Evolutionary conservation across 2,113 vertebrate species (phyloP).

Genomic region (Azemiops feae): DNA sequence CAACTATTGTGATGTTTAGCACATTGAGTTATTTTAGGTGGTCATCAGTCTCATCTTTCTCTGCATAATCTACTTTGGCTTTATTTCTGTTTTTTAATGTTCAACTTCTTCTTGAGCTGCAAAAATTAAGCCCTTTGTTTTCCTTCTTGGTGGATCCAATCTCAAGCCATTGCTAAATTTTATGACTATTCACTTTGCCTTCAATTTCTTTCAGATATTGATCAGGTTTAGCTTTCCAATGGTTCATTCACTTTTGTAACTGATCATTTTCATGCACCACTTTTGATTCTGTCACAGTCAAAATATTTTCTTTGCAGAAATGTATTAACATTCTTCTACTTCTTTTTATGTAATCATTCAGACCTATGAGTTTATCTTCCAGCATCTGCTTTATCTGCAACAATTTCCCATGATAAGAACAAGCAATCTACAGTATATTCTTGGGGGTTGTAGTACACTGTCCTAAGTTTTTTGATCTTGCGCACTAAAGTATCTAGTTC

Average conservation of each 20-base stretch:
- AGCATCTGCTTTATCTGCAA: background rate
- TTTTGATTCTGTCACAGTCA: no score
- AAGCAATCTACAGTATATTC: background rate
- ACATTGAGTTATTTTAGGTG: background rate
- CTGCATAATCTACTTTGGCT: background rate
- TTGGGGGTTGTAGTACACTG: background rate
- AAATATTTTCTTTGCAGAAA: no score
- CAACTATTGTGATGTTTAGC: background rate
- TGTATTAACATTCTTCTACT: no score
- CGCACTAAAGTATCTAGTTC: background rate
- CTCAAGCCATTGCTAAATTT: background rate
- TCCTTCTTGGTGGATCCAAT: background rate
- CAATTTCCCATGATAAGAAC: background rate
- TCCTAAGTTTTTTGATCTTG: background rate
- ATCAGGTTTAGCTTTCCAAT: no score
- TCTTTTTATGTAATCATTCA: no score
- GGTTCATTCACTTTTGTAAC: no score
- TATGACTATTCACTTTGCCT: background rate
- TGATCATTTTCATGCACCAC: no score
- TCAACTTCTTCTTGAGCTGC: background rate
- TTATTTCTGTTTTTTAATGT: background rate
- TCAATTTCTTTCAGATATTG: background rate
- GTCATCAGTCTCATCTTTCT: background rate
- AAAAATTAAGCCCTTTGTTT: background rate
- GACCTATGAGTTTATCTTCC: background rate